Evolutionary conservation across 2,113 vertebrate genomes (phyloP).

Genomic region (Miniopterus natalensis): DNA sequence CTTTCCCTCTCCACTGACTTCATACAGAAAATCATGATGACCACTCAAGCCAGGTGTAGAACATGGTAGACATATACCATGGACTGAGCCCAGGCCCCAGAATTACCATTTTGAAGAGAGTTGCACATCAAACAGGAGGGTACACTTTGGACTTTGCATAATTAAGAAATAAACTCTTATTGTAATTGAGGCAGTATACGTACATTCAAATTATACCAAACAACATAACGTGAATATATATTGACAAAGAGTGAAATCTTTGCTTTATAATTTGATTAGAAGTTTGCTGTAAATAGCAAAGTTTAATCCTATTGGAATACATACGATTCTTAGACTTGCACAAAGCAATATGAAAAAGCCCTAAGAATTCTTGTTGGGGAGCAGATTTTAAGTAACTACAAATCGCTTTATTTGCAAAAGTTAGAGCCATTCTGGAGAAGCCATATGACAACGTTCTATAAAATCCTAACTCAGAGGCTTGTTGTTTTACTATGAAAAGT

Average conservation of each 20-base stretch:
- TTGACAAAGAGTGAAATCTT: background rate
- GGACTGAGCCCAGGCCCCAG: background rate
- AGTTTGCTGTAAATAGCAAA: background rate
- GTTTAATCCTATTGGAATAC: background rate
- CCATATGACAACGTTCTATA: background rate
- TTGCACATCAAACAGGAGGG: background rate
- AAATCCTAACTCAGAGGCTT: background rate
- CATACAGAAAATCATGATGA: background rate
- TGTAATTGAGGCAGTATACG: background rate
- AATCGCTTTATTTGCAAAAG: slow-evolving; percentile 7
- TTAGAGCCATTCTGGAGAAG: background rate
- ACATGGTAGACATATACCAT: background rate
- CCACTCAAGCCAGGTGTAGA: background rate
- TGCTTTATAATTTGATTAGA: slow-evolving; percentile 30
- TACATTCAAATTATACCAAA: slow-evolving; percentile 7
- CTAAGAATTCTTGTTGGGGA: slow-evolving; percentile 8
- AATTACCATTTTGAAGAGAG: slow-evolving; percentile 5
- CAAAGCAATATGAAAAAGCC: background rate
- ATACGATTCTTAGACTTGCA: background rate
- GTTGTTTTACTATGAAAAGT: background rate
- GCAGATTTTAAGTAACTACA: background rate
- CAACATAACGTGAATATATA: background rate
- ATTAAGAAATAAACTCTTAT: slow-evolving; percentile 18
- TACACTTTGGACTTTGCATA: background rate
- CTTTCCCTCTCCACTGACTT: background rate